Evolutionary conservation across 2,888 invertebrate genomes (phyloP), one percentile per base, ranked within the genome.

Genomic region (Notodonta dromedarius): DNA sequence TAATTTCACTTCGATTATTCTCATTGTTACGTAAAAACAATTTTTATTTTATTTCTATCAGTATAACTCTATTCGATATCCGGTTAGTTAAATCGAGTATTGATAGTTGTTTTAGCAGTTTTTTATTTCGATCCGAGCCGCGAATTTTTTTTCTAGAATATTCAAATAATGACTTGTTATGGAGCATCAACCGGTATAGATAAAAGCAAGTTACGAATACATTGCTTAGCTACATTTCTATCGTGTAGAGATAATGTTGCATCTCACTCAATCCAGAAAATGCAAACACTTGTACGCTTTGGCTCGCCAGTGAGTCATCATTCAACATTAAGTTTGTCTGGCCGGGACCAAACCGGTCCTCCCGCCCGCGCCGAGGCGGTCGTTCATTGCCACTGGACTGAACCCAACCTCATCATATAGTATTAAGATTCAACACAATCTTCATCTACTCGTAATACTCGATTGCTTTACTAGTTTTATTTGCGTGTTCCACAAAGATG

Each of bases 311-410:
- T 82, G 82, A 83, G 71, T 83, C 82, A 83, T 77, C 70, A 66
- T 71, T 69, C 61, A 68, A 73, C 65, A 69, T 74, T 59, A 71
- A 71, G 71, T 67, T 67, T 63, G 68, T 70, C 69, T 70, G 70
- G 71, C 65, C 70, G 76, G 69, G 58, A 67, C 60, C 58, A 73
- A 83, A 83, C 83, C 83, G 83, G 82, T 83, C 78, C 61, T 67
- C n/a, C n/a, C n/a, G n/a, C n/a, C n/a, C n/a, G 65, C 53, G 69
- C 65, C 60, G 63, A 71, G 55, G 67, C 63, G 65, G 68, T 62
- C 77, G 82, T 82, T 79, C 79, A 78, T 78, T 83, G 83, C 76
- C 80, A 76, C 77, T 76, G 73, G 77, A 68, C 61, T 65, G 63
- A 59, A 62, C 51, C 62, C 60, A 58, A 52, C 44, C 59, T 65